These are phyloP conservation scores for Nipponia nippon DNA, from an alignment of 2,113 vertebrate species.

Conservation along the genomic window DNA sequence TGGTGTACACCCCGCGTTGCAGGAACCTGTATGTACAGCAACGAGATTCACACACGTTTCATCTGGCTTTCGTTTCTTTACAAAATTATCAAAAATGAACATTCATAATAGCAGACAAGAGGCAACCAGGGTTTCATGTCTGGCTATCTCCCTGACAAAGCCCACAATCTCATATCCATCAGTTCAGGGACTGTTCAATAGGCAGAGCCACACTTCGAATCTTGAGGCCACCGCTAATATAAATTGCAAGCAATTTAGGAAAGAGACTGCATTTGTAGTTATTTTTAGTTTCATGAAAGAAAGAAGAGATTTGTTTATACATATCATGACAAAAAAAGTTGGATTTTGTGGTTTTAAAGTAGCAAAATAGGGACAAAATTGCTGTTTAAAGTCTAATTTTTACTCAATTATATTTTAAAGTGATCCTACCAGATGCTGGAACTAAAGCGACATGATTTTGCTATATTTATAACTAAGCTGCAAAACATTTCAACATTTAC, in stretches of 20 bases:
- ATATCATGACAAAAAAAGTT: conserved; percentile 3
- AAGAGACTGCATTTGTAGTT: not conserved
- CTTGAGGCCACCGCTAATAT: conserved; percentile 7
- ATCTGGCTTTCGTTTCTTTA: not conserved
- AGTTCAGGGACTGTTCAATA: not conserved
- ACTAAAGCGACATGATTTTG: not conserved
- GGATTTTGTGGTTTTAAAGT: not conserved
- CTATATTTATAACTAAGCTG: conserved; percentile 43
- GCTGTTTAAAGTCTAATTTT: conserved; percentile 50
- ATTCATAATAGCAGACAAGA: not conserved
- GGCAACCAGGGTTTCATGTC: not conserved
- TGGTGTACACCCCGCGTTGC: not conserved
- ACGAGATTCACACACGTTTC: not conserved
- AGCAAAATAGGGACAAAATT: conserved; percentile 52
- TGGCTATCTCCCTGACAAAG: not conserved
- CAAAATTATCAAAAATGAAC: not conserved
- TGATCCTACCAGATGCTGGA: conserved; percentile 48
- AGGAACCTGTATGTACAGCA: not conserved
- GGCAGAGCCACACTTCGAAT: not conserved
- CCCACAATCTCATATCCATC: not conserved
- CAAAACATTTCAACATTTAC: conserved; percentile 52
- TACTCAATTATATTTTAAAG: conserved; percentile 46
- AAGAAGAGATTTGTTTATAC: conserved; percentile 41
- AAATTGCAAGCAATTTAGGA: conserved; percentile 12
- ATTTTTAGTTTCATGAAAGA: conserved; percentile 35